Evolutionary conservation across 2,888 invertebrate genomes (phyloP).

Genomic region (Nasonia oneida): DNA sequence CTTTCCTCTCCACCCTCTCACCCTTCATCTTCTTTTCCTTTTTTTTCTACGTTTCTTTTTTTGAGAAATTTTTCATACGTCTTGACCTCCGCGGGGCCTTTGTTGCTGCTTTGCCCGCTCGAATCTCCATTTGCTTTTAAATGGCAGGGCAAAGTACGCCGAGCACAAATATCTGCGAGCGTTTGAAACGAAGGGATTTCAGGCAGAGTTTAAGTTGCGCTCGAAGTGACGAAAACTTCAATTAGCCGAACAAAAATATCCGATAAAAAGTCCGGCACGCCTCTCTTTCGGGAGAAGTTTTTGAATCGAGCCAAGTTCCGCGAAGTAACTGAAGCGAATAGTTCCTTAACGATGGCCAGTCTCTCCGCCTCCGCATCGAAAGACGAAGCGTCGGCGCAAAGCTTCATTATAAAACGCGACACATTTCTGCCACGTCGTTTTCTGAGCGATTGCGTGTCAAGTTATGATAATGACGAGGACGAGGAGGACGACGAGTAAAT

Average conservation of each 20-base stretch:
- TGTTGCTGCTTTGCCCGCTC: neutral
- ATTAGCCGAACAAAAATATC: constrained; percentile 12
- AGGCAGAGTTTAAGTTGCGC: neutral
- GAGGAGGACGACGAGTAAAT: neutral
- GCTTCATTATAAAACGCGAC: neutral
- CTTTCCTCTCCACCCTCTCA: constrained; percentile 58
- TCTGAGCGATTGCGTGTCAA: constrained; percentile 2
- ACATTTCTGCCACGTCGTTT: constrained; percentile 4
- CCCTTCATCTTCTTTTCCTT: constrained; percentile 60
- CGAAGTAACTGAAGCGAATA: constrained; percentile 28
- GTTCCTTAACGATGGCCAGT: constrained; percentile 56
- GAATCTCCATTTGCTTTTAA: neutral
- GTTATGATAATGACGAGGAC: neutral
- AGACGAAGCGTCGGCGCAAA: neutral
- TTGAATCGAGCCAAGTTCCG: neutral
- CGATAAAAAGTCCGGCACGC: constrained; percentile 7
- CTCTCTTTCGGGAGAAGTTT: neutral
- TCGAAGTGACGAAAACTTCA: constrained; percentile 1
- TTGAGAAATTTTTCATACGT: constrained; percentile 52
- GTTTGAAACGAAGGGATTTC: constrained; percentile 5
- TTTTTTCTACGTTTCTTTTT: constrained; percentile 38
- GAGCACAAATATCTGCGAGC: neutral
- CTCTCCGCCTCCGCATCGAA: neutral
- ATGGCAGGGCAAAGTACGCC: neutral
- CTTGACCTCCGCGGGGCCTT: constrained; percentile 44